Conservation (phyloP, 92 coral and sea anemone species). For the Epizoanthus rinbou region DNA sequence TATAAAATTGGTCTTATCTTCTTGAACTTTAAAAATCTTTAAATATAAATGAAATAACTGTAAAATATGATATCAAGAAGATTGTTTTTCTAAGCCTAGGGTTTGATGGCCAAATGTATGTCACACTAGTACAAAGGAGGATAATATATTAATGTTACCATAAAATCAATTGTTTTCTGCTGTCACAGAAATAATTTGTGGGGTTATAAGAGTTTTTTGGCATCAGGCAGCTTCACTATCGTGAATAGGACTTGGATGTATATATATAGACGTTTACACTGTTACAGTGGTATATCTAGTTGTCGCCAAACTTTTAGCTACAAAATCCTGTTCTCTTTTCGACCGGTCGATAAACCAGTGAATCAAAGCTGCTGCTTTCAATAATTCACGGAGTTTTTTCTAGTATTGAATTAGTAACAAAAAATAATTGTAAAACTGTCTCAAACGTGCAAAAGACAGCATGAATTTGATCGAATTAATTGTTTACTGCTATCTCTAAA, state of each 20-base stretch:
- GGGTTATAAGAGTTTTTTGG: conserved; percentile 19
- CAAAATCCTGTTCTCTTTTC: background rate
- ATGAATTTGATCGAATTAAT: conserved; percentile 18
- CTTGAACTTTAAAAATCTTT: background rate
- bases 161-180: conserved; percentile 31
- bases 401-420: conserved; percentile 4
- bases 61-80: conserved; percentile 29
- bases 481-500: conserved; percentile 17
- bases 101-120: conserved; percentile 18
- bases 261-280: background rate
- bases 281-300: background rate
- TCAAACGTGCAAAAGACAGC: conserved; percentile 24
- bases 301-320: background rate
- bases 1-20: conserved; percentile 7
- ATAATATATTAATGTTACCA: conserved; percentile 44
- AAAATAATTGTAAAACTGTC: background rate
- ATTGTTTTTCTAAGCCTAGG: conserved; percentile 24
- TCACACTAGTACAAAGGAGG: conserved; percentile 20
- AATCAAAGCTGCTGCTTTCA: background rate
- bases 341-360: background rate
- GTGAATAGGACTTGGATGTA: conserved; percentile 2
- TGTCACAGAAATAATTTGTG: conserved; percentile 31
- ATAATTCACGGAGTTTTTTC: background rate
- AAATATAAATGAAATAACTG: conserved; percentile 8
- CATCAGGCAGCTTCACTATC: conserved; percentile 11